A percentile compares a stretch with the other conserved stretches of the same genome.
phyloP scores from a whole-genome alignment of 2,797 vertebrate species.

The Ataeniobius toweri region DNA sequence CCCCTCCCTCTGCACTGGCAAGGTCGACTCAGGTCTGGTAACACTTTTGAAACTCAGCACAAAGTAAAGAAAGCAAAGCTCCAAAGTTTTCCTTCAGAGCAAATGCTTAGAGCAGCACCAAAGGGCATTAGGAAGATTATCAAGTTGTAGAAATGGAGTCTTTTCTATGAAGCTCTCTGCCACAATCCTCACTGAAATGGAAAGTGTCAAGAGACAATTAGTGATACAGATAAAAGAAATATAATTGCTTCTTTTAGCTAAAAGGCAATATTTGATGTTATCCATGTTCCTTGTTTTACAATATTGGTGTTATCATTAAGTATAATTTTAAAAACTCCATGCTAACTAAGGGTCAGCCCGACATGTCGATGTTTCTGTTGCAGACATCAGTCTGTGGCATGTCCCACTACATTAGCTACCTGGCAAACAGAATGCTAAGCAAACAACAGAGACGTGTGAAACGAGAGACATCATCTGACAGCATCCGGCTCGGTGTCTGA shows the following conservation, averaged over 20 bases:
- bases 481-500: constrained; percentile 59
- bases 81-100: constrained; percentile 68
- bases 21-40: constrained; percentile 68
- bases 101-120: constrained; percentile 76
- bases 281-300: background rate
- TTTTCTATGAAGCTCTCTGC: constrained; percentile 41
- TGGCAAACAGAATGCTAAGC: constrained; percentile 45
- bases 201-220: constrained; percentile 24
- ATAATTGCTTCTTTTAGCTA: constrained; percentile 1
- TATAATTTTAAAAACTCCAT: background rate
- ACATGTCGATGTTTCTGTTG: constrained; percentile 29
- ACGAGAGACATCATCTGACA: constrained; percentile 67
- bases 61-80: constrained; percentile 64
- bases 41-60: constrained; percentile 68
- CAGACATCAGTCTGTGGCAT: constrained; percentile 40
- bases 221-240: constrained; percentile 25
- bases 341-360: constrained; percentile 25
- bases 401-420: constrained; percentile 55
- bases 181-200: constrained; percentile 24
- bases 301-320: background rate
- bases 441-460: constrained; percentile 62
- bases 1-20: constrained; percentile 45
- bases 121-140: constrained; percentile 74
- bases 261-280: background rate
- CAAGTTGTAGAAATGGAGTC: constrained; percentile 68